phyloP scores from a whole-genome alignment of 1,140 invertebrate genomes.

The Halesus radiatus region DNA sequence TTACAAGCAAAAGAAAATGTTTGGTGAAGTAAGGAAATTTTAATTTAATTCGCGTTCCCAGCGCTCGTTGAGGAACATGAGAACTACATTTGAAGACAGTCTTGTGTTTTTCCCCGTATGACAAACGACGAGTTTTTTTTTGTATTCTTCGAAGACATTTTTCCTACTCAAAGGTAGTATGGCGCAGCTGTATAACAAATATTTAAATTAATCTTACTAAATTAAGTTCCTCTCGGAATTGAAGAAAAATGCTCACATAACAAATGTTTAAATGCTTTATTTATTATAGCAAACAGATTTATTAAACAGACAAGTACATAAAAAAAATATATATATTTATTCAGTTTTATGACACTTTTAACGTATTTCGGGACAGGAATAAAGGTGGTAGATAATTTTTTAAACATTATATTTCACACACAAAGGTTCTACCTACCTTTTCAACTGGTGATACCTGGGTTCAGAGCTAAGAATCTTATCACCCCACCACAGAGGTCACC shows the following conservation, averaged over 20 bases:
- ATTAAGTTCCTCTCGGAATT: background rate
- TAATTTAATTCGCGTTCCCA: background rate
- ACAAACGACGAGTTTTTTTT: conserved; percentile 14
- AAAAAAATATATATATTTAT: too few species aligned
- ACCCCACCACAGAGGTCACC: too few species aligned
- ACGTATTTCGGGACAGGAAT: too few species aligned
- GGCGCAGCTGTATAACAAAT: conserved; percentile 7
- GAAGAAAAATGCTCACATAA: background rate
- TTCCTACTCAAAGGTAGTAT: background rate
- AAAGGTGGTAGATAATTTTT: too few species aligned
- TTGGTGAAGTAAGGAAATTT: background rate
- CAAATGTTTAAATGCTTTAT: background rate
- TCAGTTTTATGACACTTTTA: too few species aligned
- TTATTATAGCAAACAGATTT: too few species aligned
- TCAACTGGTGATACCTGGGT: too few species aligned
- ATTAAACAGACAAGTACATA: too few species aligned
- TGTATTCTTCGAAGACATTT: background rate
- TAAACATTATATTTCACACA: too few species aligned
- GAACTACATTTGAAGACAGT: conserved; percentile 12
- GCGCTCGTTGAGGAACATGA: background rate
- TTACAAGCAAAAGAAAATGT: too few species aligned
- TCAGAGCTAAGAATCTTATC: too few species aligned
- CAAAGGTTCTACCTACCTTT: too few species aligned
- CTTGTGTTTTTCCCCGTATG: conserved; percentile 1
- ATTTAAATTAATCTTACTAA: conserved; percentile 21